These are phyloP conservation scores for Drosophila rufa DNA, from an alignment of 1,140 invertebrate species.

Conservation along the genomic window DNA sequence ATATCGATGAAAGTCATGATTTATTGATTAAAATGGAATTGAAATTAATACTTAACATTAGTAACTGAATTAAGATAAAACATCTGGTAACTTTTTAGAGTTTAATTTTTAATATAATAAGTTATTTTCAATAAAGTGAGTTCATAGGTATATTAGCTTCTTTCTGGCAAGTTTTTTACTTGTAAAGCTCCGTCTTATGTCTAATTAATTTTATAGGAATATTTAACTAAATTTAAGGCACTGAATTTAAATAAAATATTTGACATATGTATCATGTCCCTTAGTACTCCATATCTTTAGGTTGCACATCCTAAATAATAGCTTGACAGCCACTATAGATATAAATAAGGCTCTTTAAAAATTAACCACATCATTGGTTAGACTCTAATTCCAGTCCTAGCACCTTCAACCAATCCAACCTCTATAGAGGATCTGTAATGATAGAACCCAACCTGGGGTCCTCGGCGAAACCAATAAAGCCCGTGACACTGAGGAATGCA, in stretches of 20 bases:
- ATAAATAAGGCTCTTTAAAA: neutral
- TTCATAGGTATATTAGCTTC: neutral
- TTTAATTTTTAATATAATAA: neutral
- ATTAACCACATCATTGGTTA: neutral
- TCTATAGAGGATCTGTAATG: slow-evolving; percentile 12
- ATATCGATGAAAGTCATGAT: no score
- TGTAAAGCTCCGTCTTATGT: no score
- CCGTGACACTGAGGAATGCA: slow-evolving; percentile 41
- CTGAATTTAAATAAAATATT: no score
- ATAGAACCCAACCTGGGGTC: neutral
- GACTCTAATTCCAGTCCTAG: neutral
- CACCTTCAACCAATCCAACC: neutral
- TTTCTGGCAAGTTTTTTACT: neutral
- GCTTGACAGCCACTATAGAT: neutral
- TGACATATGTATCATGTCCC: no score
- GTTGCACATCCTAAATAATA: no score
- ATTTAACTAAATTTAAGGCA: neutral
- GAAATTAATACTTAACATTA: neutral
- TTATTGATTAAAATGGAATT: neutral
- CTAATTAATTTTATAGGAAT: neutral
- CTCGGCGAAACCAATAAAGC: slow-evolving; percentile 22
- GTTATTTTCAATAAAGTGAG: no score
- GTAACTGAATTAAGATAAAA: neutral
- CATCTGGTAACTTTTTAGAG: no score
- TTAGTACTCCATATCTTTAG: no score